Base-by-base conservation (phyloP, 2,888 invertebrate genomes). In the Synergus umbraculus region DNA sequence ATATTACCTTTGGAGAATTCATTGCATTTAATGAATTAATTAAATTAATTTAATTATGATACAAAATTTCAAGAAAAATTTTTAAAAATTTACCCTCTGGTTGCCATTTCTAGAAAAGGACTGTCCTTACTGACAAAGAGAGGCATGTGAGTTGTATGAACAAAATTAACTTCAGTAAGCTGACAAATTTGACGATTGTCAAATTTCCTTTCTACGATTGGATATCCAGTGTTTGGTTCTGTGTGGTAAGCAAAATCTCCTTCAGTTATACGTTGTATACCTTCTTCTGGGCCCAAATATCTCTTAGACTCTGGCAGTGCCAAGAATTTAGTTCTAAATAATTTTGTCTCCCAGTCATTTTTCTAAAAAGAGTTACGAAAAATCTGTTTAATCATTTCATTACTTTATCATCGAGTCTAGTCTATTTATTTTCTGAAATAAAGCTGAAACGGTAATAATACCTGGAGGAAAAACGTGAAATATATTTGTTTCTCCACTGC, bases 201-300 rank as follows among this genome's bases (percentile, higher is more conserved):
- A 79, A 91, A 90, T 69, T 85, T 85, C 63, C 82, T 84, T 81
- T 89, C 89, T 0, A 91, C 84, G 29, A 87, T 86, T 0, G 91
- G 91, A 79, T 90, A 91, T 10, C 87, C 89, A 1, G 86, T 88
- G 77, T 89, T 89, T 1, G 90, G 88, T 73, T 88, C 88, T 4
- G 87, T 90, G 78, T 90, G 91, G 81, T 90, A 91, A n/a, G 91
- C 91, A 77, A 88, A 85, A 18, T 85, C 87, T 10, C 89, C 91
- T 44, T 86, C 54, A 0, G 85, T 80, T 10, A 90, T 88, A 65
- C 86, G 87, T 65, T 77, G 85, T 41, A 90, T 87, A 5, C 90
- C 91, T 69, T 88, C 86, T 5, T 87, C 86, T 9, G 88, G 65
- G 0, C 85, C 77, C 18, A 88, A 58, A 44, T 86, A 90, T 65